Evolutionary conservation across 2,113 vertebrate genomes (phyloP), one percentile per base, ranked within the genome.

Genomic region (Nestor notabilis): DNA sequence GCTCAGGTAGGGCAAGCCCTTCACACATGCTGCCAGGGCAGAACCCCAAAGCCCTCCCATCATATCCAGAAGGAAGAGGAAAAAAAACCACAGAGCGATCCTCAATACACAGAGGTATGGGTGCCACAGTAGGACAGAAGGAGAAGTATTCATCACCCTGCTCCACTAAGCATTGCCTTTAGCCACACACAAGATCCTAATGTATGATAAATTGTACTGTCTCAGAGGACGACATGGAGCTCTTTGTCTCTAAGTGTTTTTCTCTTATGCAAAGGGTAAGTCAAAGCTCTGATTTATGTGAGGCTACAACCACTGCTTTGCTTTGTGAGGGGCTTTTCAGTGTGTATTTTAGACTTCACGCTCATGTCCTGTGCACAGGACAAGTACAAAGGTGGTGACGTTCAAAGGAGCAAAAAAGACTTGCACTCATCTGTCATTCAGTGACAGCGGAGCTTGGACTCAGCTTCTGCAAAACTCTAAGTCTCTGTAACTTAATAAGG

Each of bases 151-250:
- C 25, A 19, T 76, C 9, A 3, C 15, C 12, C n/a, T 47, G 37
- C 35, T 64, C 19, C 7, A 1, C 3, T 17, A 46, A 69, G 28
- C 60, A 5, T 7, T 41, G 46, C 69, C 81, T 84, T 46, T 23
- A 84, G 46, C 81, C 95, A 75, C 89, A 93, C 83, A 6, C 41
- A 41, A 8, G 17, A 52, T 31, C 24, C 58, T 14, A 5, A 31
- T 0, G 2, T 3, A 3, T 33, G 85, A 95, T 43, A 64, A 85
- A 96, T 80, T 27, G 29, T 17, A 17, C 70, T 56, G 70, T 47
- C 87, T 63, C 43, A 1, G 1, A 76, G 52, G 52, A 72, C 0
- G 0, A 33, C 53, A 21, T 0, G 0, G 56, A 76, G 70, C n/a
- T 28, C 70, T 91, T 49, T 8, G 47, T 68, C 84, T 85, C 65